A percentile compares a stretch with the other conserved stretches of the same genome.
These are phyloP conservation scores for Girardia tigrina DNA, from an alignment of 2,888 invertebrate species.

Conservation along the genomic window DNA sequence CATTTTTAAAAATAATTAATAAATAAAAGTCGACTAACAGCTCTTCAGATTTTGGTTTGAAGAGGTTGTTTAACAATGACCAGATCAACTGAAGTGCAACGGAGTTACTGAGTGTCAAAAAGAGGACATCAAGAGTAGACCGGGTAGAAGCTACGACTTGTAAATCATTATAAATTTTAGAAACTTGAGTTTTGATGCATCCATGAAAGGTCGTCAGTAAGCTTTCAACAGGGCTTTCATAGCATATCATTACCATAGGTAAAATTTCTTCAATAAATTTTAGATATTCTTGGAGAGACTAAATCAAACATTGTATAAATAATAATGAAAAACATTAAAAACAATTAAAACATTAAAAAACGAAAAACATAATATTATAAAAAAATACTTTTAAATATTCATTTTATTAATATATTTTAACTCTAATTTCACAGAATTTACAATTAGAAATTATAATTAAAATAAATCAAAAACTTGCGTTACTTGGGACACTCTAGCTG, in stretches of 20 bases:
- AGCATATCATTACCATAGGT: background rate
- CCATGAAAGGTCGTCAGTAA: background rate
- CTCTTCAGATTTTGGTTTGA: background rate
- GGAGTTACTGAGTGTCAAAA: conserved; percentile 18
- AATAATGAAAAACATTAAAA: no score
- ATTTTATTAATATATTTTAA: background rate
- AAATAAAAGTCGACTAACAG: background rate
- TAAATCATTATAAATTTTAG: background rate
- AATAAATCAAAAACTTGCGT: background rate
- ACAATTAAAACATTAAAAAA: no score
- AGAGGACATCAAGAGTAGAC: background rate
- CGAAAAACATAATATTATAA: background rate
- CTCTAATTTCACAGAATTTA: background rate
- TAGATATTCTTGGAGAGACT: background rate
- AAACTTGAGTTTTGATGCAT: background rate
- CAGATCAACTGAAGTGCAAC: conserved; percentile 7
- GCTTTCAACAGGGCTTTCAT: background rate
- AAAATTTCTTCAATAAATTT: background rate
- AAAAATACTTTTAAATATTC: background rate
- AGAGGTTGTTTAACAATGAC: background rate
- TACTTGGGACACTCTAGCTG: conserved; percentile 14
- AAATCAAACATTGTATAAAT: no score
- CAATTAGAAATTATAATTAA: background rate
- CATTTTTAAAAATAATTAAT: no score
- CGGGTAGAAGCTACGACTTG: background rate